phyloP scores from a whole-genome alignment of 2,888 invertebrate genomes.

The Lepidonotus clava region DNA sequence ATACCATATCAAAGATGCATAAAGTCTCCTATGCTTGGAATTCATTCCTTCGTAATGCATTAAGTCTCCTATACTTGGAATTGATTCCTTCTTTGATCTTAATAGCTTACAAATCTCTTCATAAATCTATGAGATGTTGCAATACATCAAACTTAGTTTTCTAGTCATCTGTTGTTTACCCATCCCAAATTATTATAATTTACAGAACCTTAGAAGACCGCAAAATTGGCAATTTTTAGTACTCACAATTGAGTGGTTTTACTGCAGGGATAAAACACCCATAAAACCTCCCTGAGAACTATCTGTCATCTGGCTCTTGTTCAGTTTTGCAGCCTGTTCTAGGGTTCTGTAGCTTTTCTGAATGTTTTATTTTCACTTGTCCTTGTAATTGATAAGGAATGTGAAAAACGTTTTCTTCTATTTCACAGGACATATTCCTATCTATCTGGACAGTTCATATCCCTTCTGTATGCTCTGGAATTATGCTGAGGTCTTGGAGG shows the following conservation, averaged over 20 bases:
- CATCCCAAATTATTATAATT: too few species aligned
- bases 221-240: too few species aligned
- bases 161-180: too few species aligned
- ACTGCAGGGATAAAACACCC: too few species aligned
- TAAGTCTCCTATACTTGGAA: not conserved
- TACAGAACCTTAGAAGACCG: too few species aligned
- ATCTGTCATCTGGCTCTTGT: too few species aligned
- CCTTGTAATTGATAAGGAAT: not conserved
- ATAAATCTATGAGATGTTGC: too few species aligned
- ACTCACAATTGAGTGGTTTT: too few species aligned
- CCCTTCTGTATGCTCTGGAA: slow-evolving; percentile 77
- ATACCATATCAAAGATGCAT: not conserved
- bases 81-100: not conserved
- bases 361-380: not conserved
- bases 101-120: not conserved
- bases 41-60: not conserved
- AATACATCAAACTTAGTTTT: too few species aligned
- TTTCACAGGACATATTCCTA: slow-evolving; percentile 74
- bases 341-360: too few species aligned
- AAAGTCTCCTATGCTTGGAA: not conserved
- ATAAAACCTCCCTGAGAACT: too few species aligned
- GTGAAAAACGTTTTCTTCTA: not conserved
- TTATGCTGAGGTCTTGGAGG: slow-evolving; percentile 73
- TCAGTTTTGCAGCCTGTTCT: too few species aligned
- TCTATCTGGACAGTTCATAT: slow-evolving; percentile 69